Percentiles rank a stretch among this genome's conserved stretches.
Conservation (phyloP, 1,140 invertebrate genomes). For the Drosophila sturtevanti region DNA sequence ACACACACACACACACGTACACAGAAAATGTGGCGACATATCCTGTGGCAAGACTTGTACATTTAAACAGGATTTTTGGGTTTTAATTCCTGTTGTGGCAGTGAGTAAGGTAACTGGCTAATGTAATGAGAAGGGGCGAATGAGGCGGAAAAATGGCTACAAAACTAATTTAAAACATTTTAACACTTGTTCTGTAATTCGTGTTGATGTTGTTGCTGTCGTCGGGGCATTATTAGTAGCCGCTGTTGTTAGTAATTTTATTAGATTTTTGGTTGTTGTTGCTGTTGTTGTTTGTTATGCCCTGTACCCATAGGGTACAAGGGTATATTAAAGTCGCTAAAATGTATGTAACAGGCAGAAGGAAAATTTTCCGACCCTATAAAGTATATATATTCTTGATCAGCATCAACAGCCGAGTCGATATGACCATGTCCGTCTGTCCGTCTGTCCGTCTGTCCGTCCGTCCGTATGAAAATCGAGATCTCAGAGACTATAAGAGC, state of each 20-base stretch:
- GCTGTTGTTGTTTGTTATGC: conserved; percentile 32
- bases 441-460: no score
- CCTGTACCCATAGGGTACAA: no score
- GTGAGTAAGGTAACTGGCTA: conserved; percentile 23
- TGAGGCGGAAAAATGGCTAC: neutral
- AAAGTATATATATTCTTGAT: no score
- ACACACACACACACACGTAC: conserved; percentile 11
- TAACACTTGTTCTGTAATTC: conserved; percentile 73
- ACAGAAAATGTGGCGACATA: conserved; percentile 1
- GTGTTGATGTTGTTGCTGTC: conserved; percentile 16
- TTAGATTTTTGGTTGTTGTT: conserved; percentile 63
- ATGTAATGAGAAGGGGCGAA: neutral
- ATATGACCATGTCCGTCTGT: no score
- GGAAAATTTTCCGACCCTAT: no score
- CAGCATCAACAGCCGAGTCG: no score
- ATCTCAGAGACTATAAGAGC: no score
- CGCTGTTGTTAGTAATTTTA: conserved; percentile 61
- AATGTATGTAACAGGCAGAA: no score
- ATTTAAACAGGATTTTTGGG: conserved; percentile 53
- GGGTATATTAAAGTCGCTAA: no score
- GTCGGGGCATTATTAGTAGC: conserved; percentile 42
- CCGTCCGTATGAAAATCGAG: no score
- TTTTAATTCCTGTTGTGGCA: conserved; percentile 49
- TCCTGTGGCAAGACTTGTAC: conserved; percentile 9
- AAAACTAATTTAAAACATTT: conserved; percentile 81